A percentile compares a stretch with the other conserved stretches of the same genome.
These are phyloP conservation scores for Pachyseris speciosa DNA, from an alignment of 64 coral and sea anemone genomes.

Conservation along the genomic window DNA sequence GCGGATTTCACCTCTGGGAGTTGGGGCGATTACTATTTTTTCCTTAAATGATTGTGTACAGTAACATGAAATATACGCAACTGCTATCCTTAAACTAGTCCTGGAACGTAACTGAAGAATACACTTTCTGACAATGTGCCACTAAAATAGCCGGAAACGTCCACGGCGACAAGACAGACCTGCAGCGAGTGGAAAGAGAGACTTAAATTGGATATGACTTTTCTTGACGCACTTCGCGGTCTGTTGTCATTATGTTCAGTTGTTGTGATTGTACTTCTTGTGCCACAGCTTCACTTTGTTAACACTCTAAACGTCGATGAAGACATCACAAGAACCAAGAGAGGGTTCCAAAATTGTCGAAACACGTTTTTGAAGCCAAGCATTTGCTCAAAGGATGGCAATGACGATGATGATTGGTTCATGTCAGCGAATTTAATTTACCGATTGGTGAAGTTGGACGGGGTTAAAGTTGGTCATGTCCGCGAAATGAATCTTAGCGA, in stretches of 20 bases:
- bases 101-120: too few relatives aligned
- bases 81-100: too few relatives aligned
- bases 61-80: too few relatives aligned
- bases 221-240: background rate
- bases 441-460: background rate
- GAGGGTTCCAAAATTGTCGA: background rate
- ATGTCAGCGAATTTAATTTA: background rate
- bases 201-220: background rate
- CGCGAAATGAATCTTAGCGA: constrained; percentile 10
- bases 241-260: background rate
- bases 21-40: too few relatives aligned
- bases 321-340: background rate
- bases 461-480: constrained; percentile 29
- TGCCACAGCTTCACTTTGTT: background rate
- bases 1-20: too few relatives aligned
- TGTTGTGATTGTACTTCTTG: background rate
- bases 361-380: background rate
- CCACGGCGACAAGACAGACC: too few relatives aligned
- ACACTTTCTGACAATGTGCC: too few relatives aligned
- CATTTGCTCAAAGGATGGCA: constrained; percentile 1
- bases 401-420: background rate
- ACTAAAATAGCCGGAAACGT: too few relatives aligned
- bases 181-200: too few relatives aligned
- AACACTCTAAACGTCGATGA: background rate
- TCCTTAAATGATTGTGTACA: too few relatives aligned